These are phyloP conservation scores for Hippocampus mohnikei DNA, from an alignment of 2,113 vertebrate species.

Conservation along the genomic window DNA sequence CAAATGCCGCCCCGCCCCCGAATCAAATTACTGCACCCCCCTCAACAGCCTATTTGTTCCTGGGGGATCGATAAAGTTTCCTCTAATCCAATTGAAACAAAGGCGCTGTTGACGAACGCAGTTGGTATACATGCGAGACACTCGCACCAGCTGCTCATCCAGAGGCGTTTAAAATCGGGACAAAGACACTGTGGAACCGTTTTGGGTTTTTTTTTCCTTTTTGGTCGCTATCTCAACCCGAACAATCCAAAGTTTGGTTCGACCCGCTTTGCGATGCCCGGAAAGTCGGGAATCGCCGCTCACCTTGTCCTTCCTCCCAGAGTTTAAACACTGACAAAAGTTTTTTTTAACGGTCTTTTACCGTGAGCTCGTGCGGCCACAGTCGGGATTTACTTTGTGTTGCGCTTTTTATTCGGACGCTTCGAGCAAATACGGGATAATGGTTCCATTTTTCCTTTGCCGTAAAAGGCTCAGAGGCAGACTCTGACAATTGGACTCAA, in stretches of 20 bases:
- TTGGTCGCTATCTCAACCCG: not conserved
- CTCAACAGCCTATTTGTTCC: slow-evolving; percentile 17
- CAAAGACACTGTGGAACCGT: not conserved
- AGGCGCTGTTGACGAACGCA: slow-evolving; percentile 3
- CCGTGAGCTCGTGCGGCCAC: not conserved
- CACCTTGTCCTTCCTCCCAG: not conserved
- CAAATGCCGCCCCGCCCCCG: not conserved
- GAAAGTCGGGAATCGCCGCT: too few relatives aligned
- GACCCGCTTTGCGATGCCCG: too few relatives aligned
- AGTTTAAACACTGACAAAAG: not conserved
- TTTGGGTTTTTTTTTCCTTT: not conserved
- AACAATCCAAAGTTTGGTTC: too few relatives aligned
- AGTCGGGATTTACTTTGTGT: slow-evolving; percentile 20
- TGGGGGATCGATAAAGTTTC: slow-evolving; percentile 32
- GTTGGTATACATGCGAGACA: not conserved
- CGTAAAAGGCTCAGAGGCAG: not conserved
- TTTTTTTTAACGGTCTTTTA: slow-evolving; percentile 1
- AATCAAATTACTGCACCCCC: slow-evolving; percentile 30
- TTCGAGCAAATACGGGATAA: not conserved
- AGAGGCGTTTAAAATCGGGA: not conserved
- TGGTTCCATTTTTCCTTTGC: slow-evolving; percentile 15
- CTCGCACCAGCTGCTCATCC: slow-evolving; percentile 10
- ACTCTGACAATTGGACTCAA: slow-evolving; percentile 3
- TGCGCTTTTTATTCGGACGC: slow-evolving; percentile 4
- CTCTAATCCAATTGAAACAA: slow-evolving; percentile 27